Base-by-base conservation (phyloP, 2,797 vertebrate species). In the Syngnathus rostellatus region DNA sequence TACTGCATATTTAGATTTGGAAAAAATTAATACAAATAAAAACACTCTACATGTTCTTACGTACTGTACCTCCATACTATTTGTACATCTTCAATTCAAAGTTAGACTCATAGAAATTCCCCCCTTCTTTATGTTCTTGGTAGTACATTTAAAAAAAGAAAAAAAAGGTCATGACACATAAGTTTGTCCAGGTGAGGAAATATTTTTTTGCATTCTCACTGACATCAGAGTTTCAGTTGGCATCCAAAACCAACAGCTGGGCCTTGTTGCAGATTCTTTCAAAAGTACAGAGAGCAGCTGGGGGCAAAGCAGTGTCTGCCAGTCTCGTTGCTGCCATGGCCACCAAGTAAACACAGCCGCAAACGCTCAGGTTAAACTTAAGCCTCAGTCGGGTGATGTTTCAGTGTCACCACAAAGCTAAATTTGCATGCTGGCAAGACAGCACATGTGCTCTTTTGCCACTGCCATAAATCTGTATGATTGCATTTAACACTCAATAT, bases 261-360 rank as follows among this genome's bases (percentile, higher is more conserved):
- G 84, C 88, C 86, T 87, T 92, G 89, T 92, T 90, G 90, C 86
- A 87, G 85, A 92, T 93, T 92, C 91, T 89, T 87, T 76, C 82
- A 82, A 87, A 91, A 87, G 82, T 87, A 86, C 82, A 59, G 77
- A 80, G 85, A 94, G 88, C 93, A 95, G 92, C 93, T 94, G 93
- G 89, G 89, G 78, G 88, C 68, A 81, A 81, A 83, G 81, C 83
- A 86, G 87, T 91, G 86, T 88, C 71, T 83, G 89, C 89, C 90
- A 88, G 89, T 90, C 87, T 83, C 40, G 16, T 69, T 77, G 87
- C 79, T 76, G 80, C 91, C 91, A 92, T 74, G 84, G 90, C 85
- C 89, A 94, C 92, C 0, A 55, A 78, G 88, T 91, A 86, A 93
- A 94, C 91, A 93, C 84, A 84, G 82, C 78, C 66, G 81, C 88